Percentiles rank a stretch among this genome's conserved stretches.
These are phyloP conservation scores for Oryzias dopingdopingensis DNA, from an alignment of 2,797 vertebrate species.

Conservation along the genomic window DNA sequence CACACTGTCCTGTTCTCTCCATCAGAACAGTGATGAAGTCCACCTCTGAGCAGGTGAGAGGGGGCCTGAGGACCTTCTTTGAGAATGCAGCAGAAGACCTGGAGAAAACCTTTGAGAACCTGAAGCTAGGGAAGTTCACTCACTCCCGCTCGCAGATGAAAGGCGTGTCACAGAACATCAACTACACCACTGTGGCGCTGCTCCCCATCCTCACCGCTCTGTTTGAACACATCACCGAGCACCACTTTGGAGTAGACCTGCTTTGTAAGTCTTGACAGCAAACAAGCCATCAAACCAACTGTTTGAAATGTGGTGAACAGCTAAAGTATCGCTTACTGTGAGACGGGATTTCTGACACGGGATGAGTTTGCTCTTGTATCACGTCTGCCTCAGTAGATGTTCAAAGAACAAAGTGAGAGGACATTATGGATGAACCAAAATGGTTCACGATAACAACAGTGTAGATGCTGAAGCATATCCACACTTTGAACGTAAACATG, in stretches of 20 bases:
- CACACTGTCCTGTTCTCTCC: constrained; percentile 8
- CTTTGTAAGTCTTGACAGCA: constrained; percentile 83
- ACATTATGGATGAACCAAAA: no score
- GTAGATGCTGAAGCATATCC: no score
- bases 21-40: constrained; percentile 98
- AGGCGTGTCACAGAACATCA: constrained; percentile 98
- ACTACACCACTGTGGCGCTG: constrained; percentile 95
- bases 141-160: constrained; percentile 98
- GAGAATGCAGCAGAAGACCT: constrained; percentile 97
- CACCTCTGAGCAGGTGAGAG: constrained; percentile 90
- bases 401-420: no score
- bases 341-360: neutral
- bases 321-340: constrained; percentile 8
- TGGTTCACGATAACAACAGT: no score
- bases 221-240: constrained; percentile 94
- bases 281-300: constrained; percentile 31
- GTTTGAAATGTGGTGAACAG: constrained; percentile 19
- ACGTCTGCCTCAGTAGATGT: no score
- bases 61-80: constrained; percentile 91
- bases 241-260: constrained; percentile 93
- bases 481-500: no score
- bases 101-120: constrained; percentile 92
- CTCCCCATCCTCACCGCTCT: constrained; percentile 95
- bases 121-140: constrained; percentile 97
- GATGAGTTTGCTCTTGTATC: no score